A percentile compares a stretch with the other conserved stretches of the same genome.
Conservation (phyloP, 2,113 vertebrate genomes). For the Anser cygnoides region DNA sequence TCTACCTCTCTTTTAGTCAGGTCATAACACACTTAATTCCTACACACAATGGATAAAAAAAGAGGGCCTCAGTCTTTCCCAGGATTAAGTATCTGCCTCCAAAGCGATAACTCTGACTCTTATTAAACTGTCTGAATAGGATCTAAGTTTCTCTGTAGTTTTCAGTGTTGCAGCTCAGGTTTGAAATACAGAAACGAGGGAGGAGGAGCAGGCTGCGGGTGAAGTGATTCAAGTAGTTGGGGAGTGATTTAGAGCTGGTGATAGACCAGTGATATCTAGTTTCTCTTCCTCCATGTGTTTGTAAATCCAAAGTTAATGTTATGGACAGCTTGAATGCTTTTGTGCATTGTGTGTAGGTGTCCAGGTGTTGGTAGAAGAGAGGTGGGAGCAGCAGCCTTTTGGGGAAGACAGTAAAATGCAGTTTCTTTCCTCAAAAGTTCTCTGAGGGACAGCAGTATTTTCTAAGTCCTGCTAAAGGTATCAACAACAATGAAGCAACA, state of each 20-base stretch:
- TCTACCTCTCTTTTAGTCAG: not conserved
- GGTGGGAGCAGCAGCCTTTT: not conserved
- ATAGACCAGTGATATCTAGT: accelerated
- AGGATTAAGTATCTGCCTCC: not conserved
- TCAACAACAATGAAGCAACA: not conserved
- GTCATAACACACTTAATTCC: not conserved
- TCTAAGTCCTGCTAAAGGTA: not conserved
- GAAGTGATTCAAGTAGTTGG: not conserved
- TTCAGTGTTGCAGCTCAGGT: not conserved
- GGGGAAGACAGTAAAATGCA: not conserved
- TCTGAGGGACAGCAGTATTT: not conserved
- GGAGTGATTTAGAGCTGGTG: not conserved
- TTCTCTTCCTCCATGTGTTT: not conserved
- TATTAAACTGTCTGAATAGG: not conserved
- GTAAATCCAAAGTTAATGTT: not conserved
- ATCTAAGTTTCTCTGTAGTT: not conserved
- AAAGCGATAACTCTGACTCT: not conserved
- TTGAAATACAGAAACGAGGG: not conserved
- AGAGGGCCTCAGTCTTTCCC: not conserved
- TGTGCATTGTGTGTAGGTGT: not conserved
- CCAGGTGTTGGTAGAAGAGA: not conserved
- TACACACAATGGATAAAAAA: not conserved
- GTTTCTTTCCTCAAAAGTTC: not conserved
- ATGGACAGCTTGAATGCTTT: not conserved
- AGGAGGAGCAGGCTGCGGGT: not conserved